Conservation (phyloP, 2,888 invertebrate genomes). For the Syritta pipiens region DNA sequence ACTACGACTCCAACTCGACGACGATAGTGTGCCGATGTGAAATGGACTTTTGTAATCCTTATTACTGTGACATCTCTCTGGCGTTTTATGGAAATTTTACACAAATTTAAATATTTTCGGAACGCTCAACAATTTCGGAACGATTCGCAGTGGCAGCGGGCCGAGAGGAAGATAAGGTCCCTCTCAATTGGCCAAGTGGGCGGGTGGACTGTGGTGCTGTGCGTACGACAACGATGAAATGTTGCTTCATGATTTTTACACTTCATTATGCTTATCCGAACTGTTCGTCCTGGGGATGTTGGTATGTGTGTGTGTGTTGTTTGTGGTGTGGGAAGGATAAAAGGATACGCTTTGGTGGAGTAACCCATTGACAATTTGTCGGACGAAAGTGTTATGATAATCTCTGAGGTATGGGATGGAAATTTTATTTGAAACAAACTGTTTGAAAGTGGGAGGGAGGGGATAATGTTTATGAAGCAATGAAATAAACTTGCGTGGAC, state of each 20-base stretch:
- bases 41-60: constrained; percentile 64
- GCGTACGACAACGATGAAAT: constrained; percentile 51
- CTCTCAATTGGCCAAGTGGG: neutral
- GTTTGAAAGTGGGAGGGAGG: constrained; percentile 20
- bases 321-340: constrained; percentile 3
- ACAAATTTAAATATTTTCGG: constrained; percentile 62
- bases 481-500: constrained; percentile 23
- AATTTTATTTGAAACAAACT: constrained; percentile 33
- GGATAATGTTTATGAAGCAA: constrained; percentile 46
- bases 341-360: neutral
- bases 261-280: constrained; percentile 61
- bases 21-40: constrained; percentile 53
- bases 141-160: constrained; percentile 8
- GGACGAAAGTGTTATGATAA: constrained; percentile 45
- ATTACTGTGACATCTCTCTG: constrained; percentile 43
- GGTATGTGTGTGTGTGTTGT: neutral
- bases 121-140: constrained; percentile 43
- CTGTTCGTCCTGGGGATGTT: neutral
- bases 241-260: constrained; percentile 65
- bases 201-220: neutral
- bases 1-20: too few species aligned
- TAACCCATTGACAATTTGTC: constrained; percentile 47
- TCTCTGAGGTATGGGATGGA: constrained; percentile 18
- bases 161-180: constrained; percentile 15
- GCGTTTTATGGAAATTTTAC: constrained; percentile 59